Evolutionary conservation across 1,140 invertebrate species (phyloP).

Genomic region (Drosophila virilis): DNA sequence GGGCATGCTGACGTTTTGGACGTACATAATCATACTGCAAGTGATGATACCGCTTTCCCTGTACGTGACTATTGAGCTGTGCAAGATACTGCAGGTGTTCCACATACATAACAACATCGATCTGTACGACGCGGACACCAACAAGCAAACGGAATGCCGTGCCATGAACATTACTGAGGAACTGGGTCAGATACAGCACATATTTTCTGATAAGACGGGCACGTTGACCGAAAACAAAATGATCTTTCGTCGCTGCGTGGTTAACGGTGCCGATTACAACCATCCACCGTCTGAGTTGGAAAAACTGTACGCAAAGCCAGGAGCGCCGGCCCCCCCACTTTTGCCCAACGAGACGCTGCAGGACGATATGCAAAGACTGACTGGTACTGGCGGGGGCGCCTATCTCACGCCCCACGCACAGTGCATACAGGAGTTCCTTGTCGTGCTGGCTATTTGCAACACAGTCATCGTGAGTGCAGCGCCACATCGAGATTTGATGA

Average conservation of each 20-base stretch:
- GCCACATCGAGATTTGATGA: slow-evolving; percentile 95
- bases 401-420: slow-evolving; percentile 75
- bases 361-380: slow-evolving; percentile 86
- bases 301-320: slow-evolving; percentile 85
- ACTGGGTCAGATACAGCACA: slow-evolving; percentile 97
- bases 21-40: slow-evolving; percentile 97
- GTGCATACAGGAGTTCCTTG: slow-evolving; percentile 94
- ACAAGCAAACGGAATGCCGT: slow-evolving; percentile 96
- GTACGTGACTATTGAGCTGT: slow-evolving; percentile 98
- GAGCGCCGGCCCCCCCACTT: slow-evolving; percentile 86
- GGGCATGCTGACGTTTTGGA: slow-evolving; percentile 96
- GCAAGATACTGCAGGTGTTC: slow-evolving; percentile 97
- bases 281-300: slow-evolving; percentile 89
- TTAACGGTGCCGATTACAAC: slow-evolving; percentile 95
- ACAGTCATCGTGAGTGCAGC: slow-evolving; percentile 96
- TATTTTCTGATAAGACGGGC: slow-evolving; percentile 99
- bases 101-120: slow-evolving; percentile 96
- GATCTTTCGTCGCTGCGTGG: slow-evolving; percentile 95
- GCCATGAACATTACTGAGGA: slow-evolving; percentile 99
- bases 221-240: slow-evolving; percentile 99
- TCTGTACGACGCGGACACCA: slow-evolving; percentile 92
- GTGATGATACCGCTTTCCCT: slow-evolving; percentile 98
- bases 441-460: slow-evolving; percentile 97
- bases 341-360: slow-evolving; percentile 88
- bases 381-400: slow-evolving; percentile 38